Evolutionary conservation across 2,797 vertebrate species (phyloP).

Genomic region (Danio albolineatus): DNA sequence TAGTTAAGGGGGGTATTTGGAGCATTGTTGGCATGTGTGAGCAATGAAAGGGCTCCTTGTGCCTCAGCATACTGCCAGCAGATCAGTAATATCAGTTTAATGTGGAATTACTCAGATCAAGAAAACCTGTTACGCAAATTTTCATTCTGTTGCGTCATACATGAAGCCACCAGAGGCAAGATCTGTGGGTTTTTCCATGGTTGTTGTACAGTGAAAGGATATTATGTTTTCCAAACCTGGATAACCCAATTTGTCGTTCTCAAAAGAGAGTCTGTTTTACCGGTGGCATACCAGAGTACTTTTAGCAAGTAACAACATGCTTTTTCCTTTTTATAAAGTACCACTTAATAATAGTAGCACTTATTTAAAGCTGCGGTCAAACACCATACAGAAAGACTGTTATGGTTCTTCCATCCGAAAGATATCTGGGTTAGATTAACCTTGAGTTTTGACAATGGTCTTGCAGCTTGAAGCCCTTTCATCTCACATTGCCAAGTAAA

Average conservation of each 20-base stretch:
- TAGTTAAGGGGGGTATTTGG: slow-evolving; percentile 21
- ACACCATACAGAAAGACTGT: not conserved
- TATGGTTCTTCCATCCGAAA: no score
- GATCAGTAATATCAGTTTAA: slow-evolving; percentile 43
- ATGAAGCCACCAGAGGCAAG: slow-evolving; percentile 24
- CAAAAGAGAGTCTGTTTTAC: slow-evolving; percentile 2
- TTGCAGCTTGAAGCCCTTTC: slow-evolving; percentile 60
- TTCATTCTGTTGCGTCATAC: not conserved
- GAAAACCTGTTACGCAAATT: not conserved
- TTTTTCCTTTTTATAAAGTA: not conserved
- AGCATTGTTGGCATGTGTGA: slow-evolving; percentile 51
- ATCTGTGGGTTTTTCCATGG: slow-evolving; percentile 9
- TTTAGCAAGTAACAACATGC: not conserved
- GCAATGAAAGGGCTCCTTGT: slow-evolving; percentile 62
- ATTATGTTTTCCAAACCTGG: not conserved
- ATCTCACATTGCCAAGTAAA: slow-evolving; percentile 52
- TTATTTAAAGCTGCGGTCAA: not conserved
- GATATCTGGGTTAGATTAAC: slow-evolving; percentile 9
- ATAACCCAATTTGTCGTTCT: not conserved
- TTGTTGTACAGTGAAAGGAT: not conserved
- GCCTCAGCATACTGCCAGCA: slow-evolving; percentile 47
- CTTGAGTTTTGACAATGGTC: slow-evolving; percentile 35
- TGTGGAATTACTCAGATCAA: slow-evolving; percentile 13
- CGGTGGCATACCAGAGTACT: not conserved
- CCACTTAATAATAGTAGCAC: not conserved